Evolutionary conservation across 2,888 invertebrate species (phyloP).

Genomic region (Notodonta ziczac): DNA sequence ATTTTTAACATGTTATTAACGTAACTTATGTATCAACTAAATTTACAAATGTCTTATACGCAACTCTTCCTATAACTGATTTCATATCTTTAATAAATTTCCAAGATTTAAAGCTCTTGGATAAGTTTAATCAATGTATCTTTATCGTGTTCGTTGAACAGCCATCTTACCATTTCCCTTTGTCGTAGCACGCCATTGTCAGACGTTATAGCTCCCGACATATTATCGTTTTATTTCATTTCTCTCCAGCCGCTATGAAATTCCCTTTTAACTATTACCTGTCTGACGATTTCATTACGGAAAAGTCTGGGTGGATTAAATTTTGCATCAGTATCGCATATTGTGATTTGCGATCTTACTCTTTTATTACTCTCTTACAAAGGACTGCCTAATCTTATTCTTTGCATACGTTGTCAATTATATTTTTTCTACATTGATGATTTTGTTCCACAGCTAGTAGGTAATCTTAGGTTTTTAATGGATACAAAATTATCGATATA

Average conservation of each 20-base stretch:
- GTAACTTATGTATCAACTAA: too few species aligned
- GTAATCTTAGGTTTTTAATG: too few species aligned
- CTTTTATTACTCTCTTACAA: conserved; percentile 14
- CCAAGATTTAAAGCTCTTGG: neutral
- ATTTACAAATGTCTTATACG: too few species aligned
- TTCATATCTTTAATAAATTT: neutral
- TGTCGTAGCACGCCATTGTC: conserved; percentile 69
- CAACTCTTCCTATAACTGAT: neutral
- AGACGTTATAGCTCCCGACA: conserved; percentile 67
- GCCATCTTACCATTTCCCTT: conserved; percentile 70
- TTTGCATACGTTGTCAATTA: neutral
- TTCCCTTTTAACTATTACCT: conserved; percentile 67
- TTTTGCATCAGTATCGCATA: conserved; percentile 34
- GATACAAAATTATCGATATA: too few species aligned
- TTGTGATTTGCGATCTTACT: neutral
- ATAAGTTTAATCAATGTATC: conserved; percentile 61
- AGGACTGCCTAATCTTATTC: conserved; percentile 16
- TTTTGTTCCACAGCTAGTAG: too few species aligned
- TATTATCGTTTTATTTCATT: conserved; percentile 79
- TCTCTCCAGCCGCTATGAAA: conserved; percentile 64
- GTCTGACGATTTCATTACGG: conserved; percentile 58
- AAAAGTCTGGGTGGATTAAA: conserved; percentile 36
- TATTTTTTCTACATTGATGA: too few species aligned
- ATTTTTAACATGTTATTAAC: conserved; percentile 9
- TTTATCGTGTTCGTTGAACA: conserved; percentile 64